Percentiles rank a stretch among this genome's conserved stretches.
Conservation (phyloP, 2,797 vertebrate genomes). For the Sternotherus odoratus region DNA sequence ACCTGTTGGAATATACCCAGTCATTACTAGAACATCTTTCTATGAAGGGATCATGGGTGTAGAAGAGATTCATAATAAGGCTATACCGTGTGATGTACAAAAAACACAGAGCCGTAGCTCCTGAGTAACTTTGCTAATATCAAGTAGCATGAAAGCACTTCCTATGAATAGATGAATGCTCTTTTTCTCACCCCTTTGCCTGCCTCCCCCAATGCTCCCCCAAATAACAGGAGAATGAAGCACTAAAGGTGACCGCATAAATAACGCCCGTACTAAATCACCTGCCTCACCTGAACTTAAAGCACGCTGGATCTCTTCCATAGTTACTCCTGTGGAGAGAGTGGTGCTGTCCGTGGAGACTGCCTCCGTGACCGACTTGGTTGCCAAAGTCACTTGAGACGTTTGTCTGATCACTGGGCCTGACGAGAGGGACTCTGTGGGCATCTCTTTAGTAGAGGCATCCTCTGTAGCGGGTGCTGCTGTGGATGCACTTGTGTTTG, state of each 20-base stretch:
- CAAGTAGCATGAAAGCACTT: background rate
- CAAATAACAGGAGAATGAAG: too few relatives aligned
- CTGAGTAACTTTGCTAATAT: background rate
- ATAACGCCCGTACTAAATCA: background rate
- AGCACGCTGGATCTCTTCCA: constrained; percentile 59
- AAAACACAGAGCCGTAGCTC: background rate
- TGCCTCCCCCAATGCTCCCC: background rate
- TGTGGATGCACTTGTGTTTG: background rate
- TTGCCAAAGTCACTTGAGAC: background rate
- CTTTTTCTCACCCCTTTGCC: background rate
- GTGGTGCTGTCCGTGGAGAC: constrained; percentile 33
- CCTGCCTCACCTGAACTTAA: constrained; percentile 72
- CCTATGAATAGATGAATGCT: background rate
- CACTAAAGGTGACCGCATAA: background rate
- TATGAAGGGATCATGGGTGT: background rate
- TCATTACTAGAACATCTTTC: background rate
- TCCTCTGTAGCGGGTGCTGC: background rate
- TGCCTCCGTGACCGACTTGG: background rate
- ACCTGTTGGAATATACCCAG: background rate
- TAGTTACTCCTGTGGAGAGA: constrained; percentile 18
- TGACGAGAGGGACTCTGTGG: background rate
- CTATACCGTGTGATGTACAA: background rate
- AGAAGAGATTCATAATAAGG: background rate
- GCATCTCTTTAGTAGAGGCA: background rate
- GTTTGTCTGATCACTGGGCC: background rate